Evolutionary conservation across 1,140 invertebrate genomes (phyloP), one percentile per base, ranked within the genome.

Genomic region (Bicyclus anynana): DNA sequence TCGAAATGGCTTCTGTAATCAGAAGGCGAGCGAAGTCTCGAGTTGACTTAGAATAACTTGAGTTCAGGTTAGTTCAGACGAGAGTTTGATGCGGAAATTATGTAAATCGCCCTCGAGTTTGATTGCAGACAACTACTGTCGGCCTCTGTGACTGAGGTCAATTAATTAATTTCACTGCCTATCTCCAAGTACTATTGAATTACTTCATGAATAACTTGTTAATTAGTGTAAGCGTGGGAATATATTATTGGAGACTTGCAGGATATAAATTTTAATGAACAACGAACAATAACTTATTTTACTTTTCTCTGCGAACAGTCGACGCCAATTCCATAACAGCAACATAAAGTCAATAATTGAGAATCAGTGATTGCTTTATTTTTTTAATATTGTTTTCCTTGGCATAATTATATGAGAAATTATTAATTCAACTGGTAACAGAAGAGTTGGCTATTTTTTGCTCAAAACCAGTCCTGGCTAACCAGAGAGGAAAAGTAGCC

Each of bases 31-130:
- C 42, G 46, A 62, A 44, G 33, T 53, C 44, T 56, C 23, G 33
- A 21, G 49, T 56, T 47, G 54, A 53, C 44, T 57, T 48, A 49
- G 50, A 62, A 57, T 40, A 57, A 62, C 37, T 53, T 57, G 35
- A 23, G 53, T 23, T 18, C 29, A 40, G 17, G 33, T 57, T 63
- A 54, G 50, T 46, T 52, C 47, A 27, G 14, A 42, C 52, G 35
- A 21, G 52, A 65, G 46, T 64, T 66, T 67, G 63, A 65, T 66
- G 63, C 49, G 59, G 60, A 65, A 70, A 72, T 72, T 72, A 71
- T 76, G 73, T 64, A 69, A 71, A 75, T 75, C 63, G 52, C 64
- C 59, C 40, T 61, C 54, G 62, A 65, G 62, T 75, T 75, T 75
- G 67, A 75, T 75, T 75, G 55, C 73, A 35, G 61, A 62, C 64